phyloP scores from a whole-genome alignment of 2,113 vertebrate genomes.

The Okapia johnstoni region DNA sequence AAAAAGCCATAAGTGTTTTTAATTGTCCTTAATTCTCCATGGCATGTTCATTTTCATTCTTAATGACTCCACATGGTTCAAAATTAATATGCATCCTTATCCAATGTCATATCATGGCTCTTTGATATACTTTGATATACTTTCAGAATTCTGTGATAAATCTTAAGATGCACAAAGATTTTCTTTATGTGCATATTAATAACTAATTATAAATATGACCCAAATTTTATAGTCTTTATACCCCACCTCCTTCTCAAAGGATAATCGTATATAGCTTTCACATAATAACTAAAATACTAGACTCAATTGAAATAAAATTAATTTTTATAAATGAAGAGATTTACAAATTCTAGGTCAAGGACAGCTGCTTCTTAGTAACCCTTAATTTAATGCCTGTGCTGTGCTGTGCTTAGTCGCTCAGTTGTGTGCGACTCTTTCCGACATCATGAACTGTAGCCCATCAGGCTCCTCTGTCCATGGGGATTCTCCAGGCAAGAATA shows the following conservation, averaged over 20 bases:
- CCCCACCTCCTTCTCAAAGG: slow-evolving; percentile 17
- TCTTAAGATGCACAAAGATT: slow-evolving; percentile 38
- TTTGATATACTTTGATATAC: slow-evolving; percentile 41
- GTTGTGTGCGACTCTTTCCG: background rate
- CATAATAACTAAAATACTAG: slow-evolving; percentile 9
- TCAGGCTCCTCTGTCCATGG: background rate
- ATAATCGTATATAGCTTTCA: background rate
- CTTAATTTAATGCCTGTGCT: background rate
- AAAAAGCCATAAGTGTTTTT: slow-evolving; percentile 58
- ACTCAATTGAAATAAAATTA: slow-evolving; percentile 31
- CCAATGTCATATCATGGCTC: slow-evolving; percentile 30
- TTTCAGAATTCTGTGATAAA: slow-evolving; percentile 48
- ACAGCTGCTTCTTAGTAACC: background rate
- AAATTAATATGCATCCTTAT: slow-evolving; percentile 52
- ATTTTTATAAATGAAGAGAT: slow-evolving; percentile 41
- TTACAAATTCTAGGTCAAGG: slow-evolving; percentile 43
- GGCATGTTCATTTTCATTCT: slow-evolving; percentile 42
- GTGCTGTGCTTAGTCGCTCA: background rate
- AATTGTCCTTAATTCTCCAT: slow-evolving; percentile 44
- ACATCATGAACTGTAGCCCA: background rate
- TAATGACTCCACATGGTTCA: slow-evolving; percentile 41
- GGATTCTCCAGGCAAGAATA: background rate
- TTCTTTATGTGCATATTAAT: slow-evolving; percentile 49
- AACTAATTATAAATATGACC: slow-evolving; percentile 43
- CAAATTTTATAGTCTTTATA: slow-evolving; percentile 45